These are phyloP conservation scores for Platalea minor DNA, from an alignment of 2,797 vertebrate species.

Conservation along the genomic window DNA sequence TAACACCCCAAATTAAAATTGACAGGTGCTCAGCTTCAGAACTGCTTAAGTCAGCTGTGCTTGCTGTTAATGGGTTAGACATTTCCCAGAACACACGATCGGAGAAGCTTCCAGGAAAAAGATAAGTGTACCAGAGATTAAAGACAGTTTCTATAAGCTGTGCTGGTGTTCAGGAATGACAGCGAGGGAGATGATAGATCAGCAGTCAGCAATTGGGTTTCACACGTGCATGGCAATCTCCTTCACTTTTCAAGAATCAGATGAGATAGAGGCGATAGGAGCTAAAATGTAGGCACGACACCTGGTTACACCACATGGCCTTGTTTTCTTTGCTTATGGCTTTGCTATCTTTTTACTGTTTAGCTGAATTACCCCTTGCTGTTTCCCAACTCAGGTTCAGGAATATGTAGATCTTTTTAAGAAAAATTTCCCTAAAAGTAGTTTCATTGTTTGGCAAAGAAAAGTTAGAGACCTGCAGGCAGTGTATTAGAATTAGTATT, in stretches of 20 bases:
- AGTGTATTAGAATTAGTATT: background rate
- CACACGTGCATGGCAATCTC: background rate
- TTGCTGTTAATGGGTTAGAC: background rate
- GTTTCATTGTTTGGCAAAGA: background rate
- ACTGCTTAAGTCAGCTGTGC: background rate
- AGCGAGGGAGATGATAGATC: background rate
- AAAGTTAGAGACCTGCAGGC: background rate
- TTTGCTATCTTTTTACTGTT: background rate
- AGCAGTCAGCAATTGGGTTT: background rate
- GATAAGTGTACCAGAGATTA: background rate
- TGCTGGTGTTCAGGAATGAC: background rate
- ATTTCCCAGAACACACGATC: background rate
- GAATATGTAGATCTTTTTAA: background rate
- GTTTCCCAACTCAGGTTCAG: background rate
- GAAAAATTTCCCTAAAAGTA: background rate
- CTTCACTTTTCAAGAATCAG: background rate
- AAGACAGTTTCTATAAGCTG: background rate
- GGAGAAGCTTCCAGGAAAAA: background rate
- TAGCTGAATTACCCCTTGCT: background rate
- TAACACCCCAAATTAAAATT: constrained; percentile 35
- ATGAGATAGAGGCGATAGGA: background rate
- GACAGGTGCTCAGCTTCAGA: constrained; percentile 12
- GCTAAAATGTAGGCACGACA: background rate
- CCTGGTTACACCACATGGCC: background rate
- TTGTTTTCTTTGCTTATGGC: background rate